A percentile compares a stretch with the other conserved stretches of the same genome.
Evolutionary conservation across 2,113 vertebrate genomes (phyloP).

Genomic region (Noctilio leporinus): DNA sequence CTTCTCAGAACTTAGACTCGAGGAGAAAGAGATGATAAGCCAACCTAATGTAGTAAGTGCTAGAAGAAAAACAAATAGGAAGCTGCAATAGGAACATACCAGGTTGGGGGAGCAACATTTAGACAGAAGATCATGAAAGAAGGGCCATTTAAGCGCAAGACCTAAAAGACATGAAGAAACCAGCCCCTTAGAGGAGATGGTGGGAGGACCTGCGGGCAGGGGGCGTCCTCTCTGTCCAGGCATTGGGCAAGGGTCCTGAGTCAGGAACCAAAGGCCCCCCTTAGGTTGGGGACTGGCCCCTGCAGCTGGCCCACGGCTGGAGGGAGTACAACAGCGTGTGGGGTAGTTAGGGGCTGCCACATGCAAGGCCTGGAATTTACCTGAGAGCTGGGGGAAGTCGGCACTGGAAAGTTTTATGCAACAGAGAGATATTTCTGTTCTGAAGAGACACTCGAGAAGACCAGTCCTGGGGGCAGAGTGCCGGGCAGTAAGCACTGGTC

Average conservation of each 20-base stretch:
- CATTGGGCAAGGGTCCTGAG: not conserved
- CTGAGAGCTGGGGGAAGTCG: not conserved
- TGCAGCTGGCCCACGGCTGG: accelerated
- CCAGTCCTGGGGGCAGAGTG: no score
- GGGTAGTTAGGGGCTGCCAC: not conserved
- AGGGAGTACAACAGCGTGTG: not conserved
- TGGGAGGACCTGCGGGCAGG: accelerated
- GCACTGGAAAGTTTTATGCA: not conserved
- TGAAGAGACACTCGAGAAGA: not conserved
- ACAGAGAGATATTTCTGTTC: not conserved
- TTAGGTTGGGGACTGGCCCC: not conserved
- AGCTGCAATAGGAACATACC: not conserved
- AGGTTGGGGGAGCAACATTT: not conserved
- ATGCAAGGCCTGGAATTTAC: not conserved
- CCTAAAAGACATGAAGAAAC: not conserved
- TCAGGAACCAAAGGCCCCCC: not conserved
- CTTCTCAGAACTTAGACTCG: not conserved
- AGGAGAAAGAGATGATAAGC: not conserved
- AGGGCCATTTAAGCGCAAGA: not conserved
- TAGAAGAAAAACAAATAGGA: not conserved
- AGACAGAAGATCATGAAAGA: not conserved
- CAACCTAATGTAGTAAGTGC: not conserved
- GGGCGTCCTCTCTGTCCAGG: no score
- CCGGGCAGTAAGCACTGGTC: not conserved
- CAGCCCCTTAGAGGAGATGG: not conserved